Conservation (phyloP, 2,113 vertebrate species). For the Tragelaphus buxtoni region DNA sequence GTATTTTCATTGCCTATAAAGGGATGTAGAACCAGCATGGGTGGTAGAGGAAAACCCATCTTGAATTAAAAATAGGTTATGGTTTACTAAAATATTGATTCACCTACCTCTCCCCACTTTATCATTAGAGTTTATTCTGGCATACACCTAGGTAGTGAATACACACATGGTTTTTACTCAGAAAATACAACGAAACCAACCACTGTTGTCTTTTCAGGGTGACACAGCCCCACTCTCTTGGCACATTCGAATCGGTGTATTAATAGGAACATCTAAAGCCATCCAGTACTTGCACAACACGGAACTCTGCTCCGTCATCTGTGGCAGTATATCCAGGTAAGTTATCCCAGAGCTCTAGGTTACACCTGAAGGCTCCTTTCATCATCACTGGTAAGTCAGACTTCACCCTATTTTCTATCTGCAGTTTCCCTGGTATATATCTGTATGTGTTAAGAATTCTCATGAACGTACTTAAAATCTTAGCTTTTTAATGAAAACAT, state of each 20-base stretch:
- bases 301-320: conserved; percentile 70
- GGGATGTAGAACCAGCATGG: neutral
- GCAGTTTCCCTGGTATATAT: neutral
- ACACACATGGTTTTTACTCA: neutral
- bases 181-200: neutral
- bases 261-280: conserved; percentile 74
- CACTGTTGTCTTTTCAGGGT: conserved; percentile 53
- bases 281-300: conserved; percentile 76
- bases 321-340: conserved; percentile 81
- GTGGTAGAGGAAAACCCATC: neutral
- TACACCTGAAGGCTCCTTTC: neutral
- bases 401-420: neutral
- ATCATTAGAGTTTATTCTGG: neutral
- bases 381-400: neutral
- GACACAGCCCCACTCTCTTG: conserved; percentile 66
- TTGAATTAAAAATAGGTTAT: neutral
- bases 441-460: neutral
- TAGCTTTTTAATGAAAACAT: neutral
- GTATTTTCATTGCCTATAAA: neutral
- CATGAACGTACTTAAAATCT: neutral
- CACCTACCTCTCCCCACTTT: too few species aligned
- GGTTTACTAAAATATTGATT: neutral
- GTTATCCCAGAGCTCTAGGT: neutral
- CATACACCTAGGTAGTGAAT: neutral
- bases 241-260: conserved; percentile 74